Percentiles rank a stretch among this genome's conserved stretches.
phyloP scores from a whole-genome alignment of 2,797 vertebrate genomes.

The Semotilus atromaculatus region DNA sequence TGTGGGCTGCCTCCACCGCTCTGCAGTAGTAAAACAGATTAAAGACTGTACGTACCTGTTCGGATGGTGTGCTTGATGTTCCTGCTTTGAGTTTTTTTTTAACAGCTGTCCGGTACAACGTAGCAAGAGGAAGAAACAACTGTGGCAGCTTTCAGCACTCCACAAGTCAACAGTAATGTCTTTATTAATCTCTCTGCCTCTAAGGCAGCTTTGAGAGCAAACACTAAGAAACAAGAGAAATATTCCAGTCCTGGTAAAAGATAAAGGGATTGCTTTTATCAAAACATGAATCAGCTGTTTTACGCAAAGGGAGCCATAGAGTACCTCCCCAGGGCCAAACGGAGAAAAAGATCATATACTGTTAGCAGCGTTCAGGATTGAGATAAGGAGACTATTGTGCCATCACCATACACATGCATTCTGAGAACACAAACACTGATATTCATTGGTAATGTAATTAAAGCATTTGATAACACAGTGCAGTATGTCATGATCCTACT shows the following conservation, averaged over 20 bases:
- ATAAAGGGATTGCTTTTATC: slow-evolving; percentile 58
- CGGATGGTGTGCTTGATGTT: neutral
- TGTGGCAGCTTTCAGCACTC: slow-evolving; percentile 23
- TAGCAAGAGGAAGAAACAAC: neutral
- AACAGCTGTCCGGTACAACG: slow-evolving; percentile 25
- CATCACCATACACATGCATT: slow-evolving; percentile 30
- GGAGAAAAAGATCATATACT: slow-evolving; percentile 27
- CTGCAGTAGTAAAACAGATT: slow-evolving; percentile 10
- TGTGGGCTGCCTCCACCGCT: neutral
- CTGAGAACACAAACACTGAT: slow-evolving; percentile 2
- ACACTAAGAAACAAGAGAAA: slow-evolving; percentile 53
- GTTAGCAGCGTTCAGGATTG: slow-evolving; percentile 39
- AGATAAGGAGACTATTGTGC: slow-evolving; percentile 51
- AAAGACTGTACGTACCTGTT: neutral
- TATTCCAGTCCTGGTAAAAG: slow-evolving; percentile 43
- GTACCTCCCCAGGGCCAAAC: slow-evolving; percentile 40
- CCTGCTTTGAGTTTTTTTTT: slow-evolving; percentile 29
- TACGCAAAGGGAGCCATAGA: slow-evolving; percentile 29
- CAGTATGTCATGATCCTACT: slow-evolving; percentile 13
- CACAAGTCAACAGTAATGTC: slow-evolving; percentile 40
- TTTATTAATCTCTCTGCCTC: slow-evolving; percentile 56
- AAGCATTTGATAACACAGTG: slow-evolving; percentile 29
- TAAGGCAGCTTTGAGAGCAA: slow-evolving; percentile 53
- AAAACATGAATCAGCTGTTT: slow-evolving; percentile 54
- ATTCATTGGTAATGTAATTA: slow-evolving; percentile 29